A percentile compares a stretch with the other conserved stretches of the same genome.
Conservation (phyloP, 2,113 vertebrate species). For the Stomatorhinus ivindoensis region DNA sequence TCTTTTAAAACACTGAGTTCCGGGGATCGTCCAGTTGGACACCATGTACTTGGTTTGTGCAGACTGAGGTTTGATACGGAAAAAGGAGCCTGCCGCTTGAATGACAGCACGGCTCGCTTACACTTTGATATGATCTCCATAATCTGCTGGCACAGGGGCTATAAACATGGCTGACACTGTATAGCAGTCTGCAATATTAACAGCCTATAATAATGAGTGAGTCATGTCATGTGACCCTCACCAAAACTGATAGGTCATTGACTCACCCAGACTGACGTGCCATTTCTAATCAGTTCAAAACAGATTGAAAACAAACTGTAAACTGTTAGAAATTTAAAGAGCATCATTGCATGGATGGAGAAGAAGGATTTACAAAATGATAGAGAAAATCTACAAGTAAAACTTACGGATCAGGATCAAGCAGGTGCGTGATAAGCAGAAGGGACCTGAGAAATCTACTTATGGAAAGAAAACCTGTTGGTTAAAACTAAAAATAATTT, state of each 20-base stretch:
- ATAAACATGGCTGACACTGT: background rate
- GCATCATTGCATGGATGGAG: background rate
- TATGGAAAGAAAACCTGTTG: background rate
- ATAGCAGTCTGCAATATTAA: background rate
- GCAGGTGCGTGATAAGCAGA: too few species aligned
- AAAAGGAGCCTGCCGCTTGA: background rate
- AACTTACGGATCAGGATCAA: background rate
- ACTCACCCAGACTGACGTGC: background rate
- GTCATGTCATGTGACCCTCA: background rate
- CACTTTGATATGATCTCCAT: background rate
- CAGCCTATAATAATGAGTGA: background rate
- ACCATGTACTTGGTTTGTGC: background rate
- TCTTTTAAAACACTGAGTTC: background rate
- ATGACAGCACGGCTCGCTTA: background rate
- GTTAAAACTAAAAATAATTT: background rate
- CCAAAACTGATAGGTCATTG: background rate
- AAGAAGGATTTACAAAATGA: background rate
- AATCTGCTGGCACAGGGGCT: background rate
- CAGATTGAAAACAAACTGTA: background rate
- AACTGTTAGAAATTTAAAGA: slow-evolving; percentile 1
- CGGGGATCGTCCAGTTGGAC: too few species aligned
- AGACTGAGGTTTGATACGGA: background rate
- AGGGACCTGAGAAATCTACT: background rate
- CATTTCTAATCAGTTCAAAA: background rate
- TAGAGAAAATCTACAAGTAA: background rate